phyloP scores from a whole-genome alignment of 2,113 vertebrate genomes.

The Hippopotamus amphibius region DNA sequence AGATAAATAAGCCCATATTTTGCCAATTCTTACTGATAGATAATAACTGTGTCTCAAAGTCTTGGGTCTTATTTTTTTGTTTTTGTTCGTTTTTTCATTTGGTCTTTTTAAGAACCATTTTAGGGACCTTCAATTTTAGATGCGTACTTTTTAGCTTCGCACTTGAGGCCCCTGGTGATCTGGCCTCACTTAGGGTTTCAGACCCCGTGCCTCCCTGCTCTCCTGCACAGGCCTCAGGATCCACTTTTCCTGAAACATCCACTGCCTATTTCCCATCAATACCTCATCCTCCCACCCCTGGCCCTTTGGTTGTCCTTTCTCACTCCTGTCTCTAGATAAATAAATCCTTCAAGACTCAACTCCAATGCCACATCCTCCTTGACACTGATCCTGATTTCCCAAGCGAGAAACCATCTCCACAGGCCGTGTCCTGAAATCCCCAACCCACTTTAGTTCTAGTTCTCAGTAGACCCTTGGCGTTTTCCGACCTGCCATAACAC shows the following conservation, averaged over 20 bases:
- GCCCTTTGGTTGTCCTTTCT: background rate
- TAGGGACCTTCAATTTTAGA: background rate
- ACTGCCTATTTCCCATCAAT: background rate
- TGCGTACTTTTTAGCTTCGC: background rate
- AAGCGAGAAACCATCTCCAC: background rate
- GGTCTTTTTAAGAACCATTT: background rate
- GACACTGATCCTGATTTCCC: background rate
- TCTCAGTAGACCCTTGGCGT: background rate
- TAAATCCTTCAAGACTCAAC: background rate
- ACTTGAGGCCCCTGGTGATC: background rate
- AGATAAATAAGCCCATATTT: background rate
- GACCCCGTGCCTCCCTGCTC: background rate
- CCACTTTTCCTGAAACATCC: background rate
- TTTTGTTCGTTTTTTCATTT: constrained; percentile 18
- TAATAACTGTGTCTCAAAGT: background rate
- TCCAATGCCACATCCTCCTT: background rate
- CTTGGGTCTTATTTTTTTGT: background rate
- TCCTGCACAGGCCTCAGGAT: background rate
- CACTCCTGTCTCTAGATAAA: background rate
- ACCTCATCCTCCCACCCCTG: background rate
- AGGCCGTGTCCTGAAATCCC: background rate
- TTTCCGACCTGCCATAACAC: background rate
- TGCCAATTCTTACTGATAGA: background rate
- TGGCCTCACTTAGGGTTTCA: background rate
- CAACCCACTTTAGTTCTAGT: background rate